A percentile compares a stretch with the other conserved stretches of the same genome.
Conservation (phyloP, 2,113 vertebrate genomes). For the Pampusana beccarii region DNA sequence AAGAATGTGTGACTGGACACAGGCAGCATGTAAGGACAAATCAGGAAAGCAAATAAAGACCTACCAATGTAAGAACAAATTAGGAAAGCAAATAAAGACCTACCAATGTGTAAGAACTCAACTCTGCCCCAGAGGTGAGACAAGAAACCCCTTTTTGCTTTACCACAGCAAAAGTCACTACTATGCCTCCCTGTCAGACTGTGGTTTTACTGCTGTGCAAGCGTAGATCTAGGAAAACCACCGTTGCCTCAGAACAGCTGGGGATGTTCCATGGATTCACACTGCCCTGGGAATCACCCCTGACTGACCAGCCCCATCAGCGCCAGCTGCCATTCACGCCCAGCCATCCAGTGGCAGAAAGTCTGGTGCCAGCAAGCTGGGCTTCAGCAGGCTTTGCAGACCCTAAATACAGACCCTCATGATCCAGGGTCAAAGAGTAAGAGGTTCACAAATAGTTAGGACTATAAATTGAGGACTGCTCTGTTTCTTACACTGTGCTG, state of each 20-base stretch:
- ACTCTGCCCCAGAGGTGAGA: not conserved
- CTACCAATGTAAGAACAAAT: not conserved
- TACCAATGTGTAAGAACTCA: not conserved
- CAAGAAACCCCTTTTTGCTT: not conserved
- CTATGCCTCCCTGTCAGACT: not conserved
- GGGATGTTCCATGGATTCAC: not conserved
- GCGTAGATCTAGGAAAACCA: not conserved
- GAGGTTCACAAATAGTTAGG: not conserved
- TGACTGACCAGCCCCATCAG: not conserved
- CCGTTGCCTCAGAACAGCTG: not conserved
- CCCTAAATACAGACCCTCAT: not conserved
- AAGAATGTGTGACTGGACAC: not conserved
- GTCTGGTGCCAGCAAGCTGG: not conserved
- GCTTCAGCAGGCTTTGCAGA: not conserved
- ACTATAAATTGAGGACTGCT: not conserved
- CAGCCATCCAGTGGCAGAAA: not conserved
- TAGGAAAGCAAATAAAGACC: not conserved
- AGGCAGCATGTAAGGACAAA: not conserved
- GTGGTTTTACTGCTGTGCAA: not conserved
- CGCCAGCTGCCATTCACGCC: not conserved
- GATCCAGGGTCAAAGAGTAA: not conserved
- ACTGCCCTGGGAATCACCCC: not conserved
- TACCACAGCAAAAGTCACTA: not conserved
- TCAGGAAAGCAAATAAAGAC: not conserved
- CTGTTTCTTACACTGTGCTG: not conserved